Base-by-base conservation (phyloP, 2,888 invertebrate genomes). In the Nephrotoma guestfalica region DNA sequence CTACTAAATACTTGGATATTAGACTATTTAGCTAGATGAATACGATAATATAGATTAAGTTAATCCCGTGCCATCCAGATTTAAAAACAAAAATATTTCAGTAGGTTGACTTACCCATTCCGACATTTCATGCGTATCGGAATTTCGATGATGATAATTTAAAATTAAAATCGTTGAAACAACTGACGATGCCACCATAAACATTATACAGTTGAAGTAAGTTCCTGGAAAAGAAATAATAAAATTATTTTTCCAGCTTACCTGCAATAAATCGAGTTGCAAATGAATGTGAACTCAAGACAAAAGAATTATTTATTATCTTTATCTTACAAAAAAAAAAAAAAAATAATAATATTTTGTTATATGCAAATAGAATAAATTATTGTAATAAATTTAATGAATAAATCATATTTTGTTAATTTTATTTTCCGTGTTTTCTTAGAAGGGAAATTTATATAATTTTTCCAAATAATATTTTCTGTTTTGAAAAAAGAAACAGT, bases 191-290 rank as follows among this genome's bases (percentile, higher is more conserved):
- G 98, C 98, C 93, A 98, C 98, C 98, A 98, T 98, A 93, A 98
- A 97, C 99, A 99, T 99, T 93, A 98, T 98, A 93, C 98, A 98
- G 94, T 98, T 98, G 94, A 99, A 99, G 93, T 98, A 98, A 89
- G 98, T 98, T 92, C 96, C 97, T 95, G 93, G 88, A 92, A 84
- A 84, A 41, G 4, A 71, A 30, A 71, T 9, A 71, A 71, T 30
- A 30, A 71, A 30, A 71, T 71, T 13, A 30, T 71, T 4, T 71
- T 71, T 71, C 7, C 7, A 71, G 2, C 9, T 30, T 71, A 7
- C 71, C 71, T 51, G 6, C 30, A 9, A 71, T 18, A 71, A 30
- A 30, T 30, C 30, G 5, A 3, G n/a, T 15, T 51, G 51, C 6
- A 51, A 71, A 71, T 71, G 5, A 71, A 51, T 30, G 9, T 71